Evolutionary conservation across 2,888 invertebrate genomes (phyloP).

Genomic region (Campaea margaritaria): DNA sequence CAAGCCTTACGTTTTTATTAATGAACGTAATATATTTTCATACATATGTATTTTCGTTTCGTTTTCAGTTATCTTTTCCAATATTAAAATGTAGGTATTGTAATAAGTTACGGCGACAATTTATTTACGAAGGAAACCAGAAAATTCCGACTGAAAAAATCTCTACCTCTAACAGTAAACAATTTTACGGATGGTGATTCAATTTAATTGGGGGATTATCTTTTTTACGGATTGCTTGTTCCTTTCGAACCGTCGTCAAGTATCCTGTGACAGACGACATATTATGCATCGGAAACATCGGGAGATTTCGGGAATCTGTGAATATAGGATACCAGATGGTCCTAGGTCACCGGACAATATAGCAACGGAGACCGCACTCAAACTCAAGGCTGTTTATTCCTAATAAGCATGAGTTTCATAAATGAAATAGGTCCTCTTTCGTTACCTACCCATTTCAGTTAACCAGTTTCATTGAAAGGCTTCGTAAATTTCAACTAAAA

Average conservation of each 20-base stretch:
- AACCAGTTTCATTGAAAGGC: conserved; percentile 20
- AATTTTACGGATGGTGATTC: conserved; percentile 80
- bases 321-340: conserved; percentile 31
- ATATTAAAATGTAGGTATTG: conserved; percentile 24
- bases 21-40: conserved; percentile 34
- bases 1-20: conserved; percentile 28
- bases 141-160: conserved; percentile 49
- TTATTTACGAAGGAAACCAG: conserved; percentile 33
- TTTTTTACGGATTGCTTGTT: conserved; percentile 69
- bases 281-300: conserved; percentile 68
- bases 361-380: conserved; percentile 33
- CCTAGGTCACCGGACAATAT: conserved; percentile 25
- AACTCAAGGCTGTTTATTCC: conserved; percentile 29
- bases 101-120: conserved; percentile 18
- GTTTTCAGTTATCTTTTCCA: conserved; percentile 25
- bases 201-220: conserved; percentile 81
- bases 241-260: conserved; percentile 73
- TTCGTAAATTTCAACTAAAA: not conserved
- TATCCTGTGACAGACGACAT: conserved; percentile 72
- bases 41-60: conserved; percentile 31
- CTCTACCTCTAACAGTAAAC: conserved; percentile 76
- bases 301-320: conserved; percentile 24
- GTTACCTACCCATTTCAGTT: conserved; percentile 9
- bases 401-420: conserved; percentile 36
- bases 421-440: conserved; percentile 15